These are phyloP conservation scores for Halictus ligatus DNA, from an alignment of 2,888 invertebrate genomes.

Conservation along the genomic window DNA sequence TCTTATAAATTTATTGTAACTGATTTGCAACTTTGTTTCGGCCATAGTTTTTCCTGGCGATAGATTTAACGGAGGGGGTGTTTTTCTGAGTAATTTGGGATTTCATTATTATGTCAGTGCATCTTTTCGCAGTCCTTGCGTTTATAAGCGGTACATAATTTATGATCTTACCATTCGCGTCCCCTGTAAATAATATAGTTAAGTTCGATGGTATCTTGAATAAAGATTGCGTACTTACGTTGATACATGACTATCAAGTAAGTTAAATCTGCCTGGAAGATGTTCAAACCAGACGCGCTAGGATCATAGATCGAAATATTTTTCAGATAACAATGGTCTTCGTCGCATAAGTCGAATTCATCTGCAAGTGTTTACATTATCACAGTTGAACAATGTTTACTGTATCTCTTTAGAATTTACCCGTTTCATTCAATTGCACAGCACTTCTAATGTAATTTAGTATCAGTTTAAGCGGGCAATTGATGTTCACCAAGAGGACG, in stretches of 20 bases:
- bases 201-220: not conserved
- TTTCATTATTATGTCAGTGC: slow-evolving; percentile 50
- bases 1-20: slow-evolving; percentile 14
- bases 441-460: slow-evolving; percentile 79
- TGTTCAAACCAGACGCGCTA: slow-evolving; percentile 69
- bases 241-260: slow-evolving; percentile 75
- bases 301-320: slow-evolving; percentile 70
- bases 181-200: slow-evolving; percentile 36
- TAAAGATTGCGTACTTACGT: slow-evolving; percentile 69
- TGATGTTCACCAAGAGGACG: slow-evolving; percentile 81
- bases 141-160: slow-evolving; percentile 47
- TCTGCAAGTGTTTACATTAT: slow-evolving; percentile 60
- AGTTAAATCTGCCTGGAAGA: slow-evolving; percentile 71
- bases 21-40: slow-evolving; percentile 6
- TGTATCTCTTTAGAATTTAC: slow-evolving; percentile 29
- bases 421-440: slow-evolving; percentile 64
- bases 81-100: slow-evolving; percentile 10
- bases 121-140: slow-evolving; percentile 52
- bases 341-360: slow-evolving; percentile 79
- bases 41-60: slow-evolving; percentile 15
- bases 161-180: slow-evolving; percentile 48
- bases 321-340: slow-evolving; percentile 70
- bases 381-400: not conserved
- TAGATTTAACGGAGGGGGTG: slow-evolving; percentile 34
- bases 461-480: slow-evolving; percentile 82